These are phyloP conservation scores for Sciurus niger DNA, from an alignment of 2,113 vertebrate species.

Conservation along the genomic window DNA sequence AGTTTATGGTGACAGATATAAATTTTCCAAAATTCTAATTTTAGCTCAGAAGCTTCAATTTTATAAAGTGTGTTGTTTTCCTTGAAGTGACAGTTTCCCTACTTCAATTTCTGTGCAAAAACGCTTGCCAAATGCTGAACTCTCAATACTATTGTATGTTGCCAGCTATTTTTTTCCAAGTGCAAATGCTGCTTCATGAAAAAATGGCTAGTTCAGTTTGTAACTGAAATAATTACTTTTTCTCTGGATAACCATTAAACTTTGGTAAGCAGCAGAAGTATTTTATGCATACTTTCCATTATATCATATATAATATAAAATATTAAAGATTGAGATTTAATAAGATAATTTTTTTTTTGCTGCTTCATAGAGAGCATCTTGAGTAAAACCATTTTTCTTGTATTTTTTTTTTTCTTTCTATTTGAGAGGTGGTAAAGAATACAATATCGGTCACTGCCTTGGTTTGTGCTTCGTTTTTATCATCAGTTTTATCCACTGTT, in stretches of 20 bases:
- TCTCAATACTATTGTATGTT: background rate
- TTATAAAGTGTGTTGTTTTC: constrained; percentile 57
- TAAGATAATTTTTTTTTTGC: background rate
- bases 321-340: background rate
- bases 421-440: background rate
- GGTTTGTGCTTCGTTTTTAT: background rate
- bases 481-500: background rate
- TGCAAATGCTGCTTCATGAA: constrained; percentile 3
- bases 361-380: background rate
- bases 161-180: constrained; percentile 20
- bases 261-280: background rate
- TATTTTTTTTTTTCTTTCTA: background rate
- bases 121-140: constrained; percentile 46
- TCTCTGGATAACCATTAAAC: background rate
- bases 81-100: background rate
- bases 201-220: constrained; percentile 5
- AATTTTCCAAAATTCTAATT: constrained; percentile 48
- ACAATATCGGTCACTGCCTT: background rate
- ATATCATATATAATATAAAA: background rate
- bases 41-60: constrained; percentile 53
- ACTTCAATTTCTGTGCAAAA: background rate
- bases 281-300: background rate
- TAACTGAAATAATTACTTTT: constrained; percentile 36
- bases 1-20: background rate
- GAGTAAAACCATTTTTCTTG: background rate